Evolutionary conservation across 2,888 invertebrate genomes (phyloP).

Genomic region (Holacanthella duospinosa): DNA sequence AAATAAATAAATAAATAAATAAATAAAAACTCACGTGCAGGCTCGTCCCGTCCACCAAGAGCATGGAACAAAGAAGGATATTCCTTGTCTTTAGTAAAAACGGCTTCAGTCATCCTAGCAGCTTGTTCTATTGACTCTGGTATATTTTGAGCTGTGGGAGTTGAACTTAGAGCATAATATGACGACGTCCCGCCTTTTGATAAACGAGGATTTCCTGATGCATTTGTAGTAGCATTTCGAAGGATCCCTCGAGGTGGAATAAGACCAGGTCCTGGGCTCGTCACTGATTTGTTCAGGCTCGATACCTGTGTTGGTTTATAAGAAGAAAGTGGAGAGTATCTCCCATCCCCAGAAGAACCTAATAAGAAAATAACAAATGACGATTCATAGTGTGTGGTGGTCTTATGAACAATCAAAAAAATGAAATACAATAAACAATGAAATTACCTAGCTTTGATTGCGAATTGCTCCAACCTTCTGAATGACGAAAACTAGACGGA

Average conservation of each 20-base stretch:
- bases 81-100: slow-evolving; percentile 23
- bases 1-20: not conserved
- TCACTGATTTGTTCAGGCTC: not conserved
- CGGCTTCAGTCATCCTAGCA: slow-evolving; percentile 21
- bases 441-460: not conserved
- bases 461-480: not conserved
- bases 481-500: not conserved
- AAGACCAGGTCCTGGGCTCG: not conserved
- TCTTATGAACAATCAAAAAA: too few relatives aligned
- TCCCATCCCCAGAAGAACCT: not conserved
- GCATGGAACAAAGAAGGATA: slow-evolving; percentile 21
- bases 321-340: not conserved
- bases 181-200: not conserved
- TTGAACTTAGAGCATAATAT: not conserved
- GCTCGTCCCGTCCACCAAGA: not conserved
- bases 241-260: not conserved
- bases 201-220: not conserved
- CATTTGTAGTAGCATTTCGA: not conserved
- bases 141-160: not conserved
- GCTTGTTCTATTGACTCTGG: slow-evolving; percentile 25
- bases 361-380: not conserved
- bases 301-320: not conserved
- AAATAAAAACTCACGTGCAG: too few relatives aligned
- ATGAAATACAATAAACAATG: not conserved
- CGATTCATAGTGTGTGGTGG: too few relatives aligned